Conservation (phyloP, 1,140 invertebrate species). For the Tribolium castaneum region DNA sequence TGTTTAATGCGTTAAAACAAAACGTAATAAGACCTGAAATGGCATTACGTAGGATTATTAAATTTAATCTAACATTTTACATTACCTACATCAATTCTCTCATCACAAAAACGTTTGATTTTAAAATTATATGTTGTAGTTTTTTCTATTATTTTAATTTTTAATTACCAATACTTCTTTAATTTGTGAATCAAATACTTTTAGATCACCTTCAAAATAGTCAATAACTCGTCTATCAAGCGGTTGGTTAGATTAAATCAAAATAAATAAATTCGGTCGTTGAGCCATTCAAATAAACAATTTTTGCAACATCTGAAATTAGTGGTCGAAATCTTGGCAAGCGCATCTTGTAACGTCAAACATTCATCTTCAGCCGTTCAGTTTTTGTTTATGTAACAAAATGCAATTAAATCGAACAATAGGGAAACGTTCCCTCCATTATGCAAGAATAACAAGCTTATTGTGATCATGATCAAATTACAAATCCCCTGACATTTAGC, state of each 20-base stretch:
- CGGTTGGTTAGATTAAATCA: not conserved
- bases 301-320: not conserved
- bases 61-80: too few species aligned
- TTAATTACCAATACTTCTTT: too few species aligned
- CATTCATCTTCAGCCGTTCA: not conserved
- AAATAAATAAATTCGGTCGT: not conserved
- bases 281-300: not conserved
- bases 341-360: not conserved
- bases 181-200: not conserved
- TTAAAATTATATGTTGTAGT: too few species aligned
- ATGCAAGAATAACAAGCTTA: conserved; percentile 11
- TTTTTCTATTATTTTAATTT: too few species aligned
- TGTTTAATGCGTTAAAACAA: too few species aligned
- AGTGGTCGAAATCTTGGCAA: not conserved
- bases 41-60: too few species aligned
- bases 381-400: not conserved
- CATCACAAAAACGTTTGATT: too few species aligned
- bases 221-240: not conserved
- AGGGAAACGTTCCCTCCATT: conserved; percentile 16
- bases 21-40: too few species aligned
- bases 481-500: not conserved
- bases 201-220: not conserved
- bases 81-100: too few species aligned
- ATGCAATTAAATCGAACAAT: conserved; percentile 1
- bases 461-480: conserved; percentile 1